Evolutionary conservation across 2,113 vertebrate genomes (phyloP).

Genomic region (Andinoacara biseriatus): DNA sequence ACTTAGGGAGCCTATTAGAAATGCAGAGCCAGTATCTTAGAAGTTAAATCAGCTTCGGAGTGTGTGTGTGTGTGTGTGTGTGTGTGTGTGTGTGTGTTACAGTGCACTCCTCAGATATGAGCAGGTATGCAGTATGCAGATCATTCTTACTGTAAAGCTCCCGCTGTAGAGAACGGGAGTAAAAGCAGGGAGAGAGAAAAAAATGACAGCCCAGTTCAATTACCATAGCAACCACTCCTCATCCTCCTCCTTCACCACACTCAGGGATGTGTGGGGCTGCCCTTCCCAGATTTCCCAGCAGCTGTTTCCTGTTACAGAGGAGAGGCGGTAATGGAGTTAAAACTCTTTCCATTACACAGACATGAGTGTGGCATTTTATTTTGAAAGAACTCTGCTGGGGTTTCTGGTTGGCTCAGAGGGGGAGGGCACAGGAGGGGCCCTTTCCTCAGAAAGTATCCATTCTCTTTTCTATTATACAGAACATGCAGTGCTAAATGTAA

Average conservation of each 20-base stretch:
- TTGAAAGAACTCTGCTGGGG: neutral
- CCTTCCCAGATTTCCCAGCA: constrained; percentile 45
- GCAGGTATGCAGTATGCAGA: constrained; percentile 35
- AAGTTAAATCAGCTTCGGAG: neutral
- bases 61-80: neutral
- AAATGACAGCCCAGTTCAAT: constrained; percentile 35
- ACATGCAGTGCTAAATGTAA: neutral
- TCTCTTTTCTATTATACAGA: neutral
- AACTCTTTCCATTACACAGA: neutral
- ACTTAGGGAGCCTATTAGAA: neutral
- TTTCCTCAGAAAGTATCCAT: neutral
- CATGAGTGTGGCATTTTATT: neutral
- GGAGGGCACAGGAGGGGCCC: neutral
- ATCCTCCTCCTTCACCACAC: constrained; percentile 6
- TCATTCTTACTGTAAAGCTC: constrained; percentile 21
- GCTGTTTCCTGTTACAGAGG: constrained; percentile 2
- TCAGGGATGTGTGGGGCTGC: neutral
- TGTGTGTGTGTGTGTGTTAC: neutral
- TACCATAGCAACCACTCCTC: constrained; percentile 59
- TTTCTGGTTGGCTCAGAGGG: neutral
- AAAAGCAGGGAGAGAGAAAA: no score
- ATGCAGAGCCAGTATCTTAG: neutral
- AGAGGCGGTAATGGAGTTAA: neutral
- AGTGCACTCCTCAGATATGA: neutral
- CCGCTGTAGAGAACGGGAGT: neutral